Evolutionary conservation across 2,888 invertebrate genomes (phyloP).

Genomic region (Drosophila mimetica): DNA sequence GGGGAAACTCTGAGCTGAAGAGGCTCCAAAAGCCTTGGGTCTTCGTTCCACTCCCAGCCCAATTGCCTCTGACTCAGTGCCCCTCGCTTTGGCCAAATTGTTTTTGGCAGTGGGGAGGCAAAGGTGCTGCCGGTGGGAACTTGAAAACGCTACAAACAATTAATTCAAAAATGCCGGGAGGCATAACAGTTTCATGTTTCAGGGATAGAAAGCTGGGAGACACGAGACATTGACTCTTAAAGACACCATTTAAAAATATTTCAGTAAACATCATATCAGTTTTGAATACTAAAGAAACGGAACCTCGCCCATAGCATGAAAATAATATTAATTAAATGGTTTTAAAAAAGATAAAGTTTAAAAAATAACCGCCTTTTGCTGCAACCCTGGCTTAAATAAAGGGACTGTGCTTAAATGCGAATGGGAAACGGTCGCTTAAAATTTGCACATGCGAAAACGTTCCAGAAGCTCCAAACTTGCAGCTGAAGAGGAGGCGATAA

Average conservation of each 20-base stretch:
- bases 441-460: constrained; percentile 60
- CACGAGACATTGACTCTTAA: neutral
- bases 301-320: too few species aligned
- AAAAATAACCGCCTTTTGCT: neutral
- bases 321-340: too few species aligned
- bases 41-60: neutral
- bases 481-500: constrained; percentile 30
- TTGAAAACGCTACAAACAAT: constrained; percentile 37
- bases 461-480: constrained; percentile 20
- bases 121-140: constrained; percentile 5
- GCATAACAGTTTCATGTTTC: constrained; percentile 28
- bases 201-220: constrained; percentile 7
- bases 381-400: constrained; percentile 3
- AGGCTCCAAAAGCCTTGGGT: constrained; percentile 5
- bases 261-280: too few species aligned
- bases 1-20: constrained; percentile 8
- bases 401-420: constrained; percentile 10
- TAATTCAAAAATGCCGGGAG: constrained; percentile 34
- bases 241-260: neutral
- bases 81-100: constrained; percentile 3
- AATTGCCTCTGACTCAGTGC: constrained; percentile 25
- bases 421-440: constrained; percentile 38
- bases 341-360: neutral
- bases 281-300: too few species aligned
- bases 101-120: constrained; percentile 13